phyloP scores from a whole-genome alignment of 2,113 vertebrate genomes.

The Gambusia holbrooki region DNA sequence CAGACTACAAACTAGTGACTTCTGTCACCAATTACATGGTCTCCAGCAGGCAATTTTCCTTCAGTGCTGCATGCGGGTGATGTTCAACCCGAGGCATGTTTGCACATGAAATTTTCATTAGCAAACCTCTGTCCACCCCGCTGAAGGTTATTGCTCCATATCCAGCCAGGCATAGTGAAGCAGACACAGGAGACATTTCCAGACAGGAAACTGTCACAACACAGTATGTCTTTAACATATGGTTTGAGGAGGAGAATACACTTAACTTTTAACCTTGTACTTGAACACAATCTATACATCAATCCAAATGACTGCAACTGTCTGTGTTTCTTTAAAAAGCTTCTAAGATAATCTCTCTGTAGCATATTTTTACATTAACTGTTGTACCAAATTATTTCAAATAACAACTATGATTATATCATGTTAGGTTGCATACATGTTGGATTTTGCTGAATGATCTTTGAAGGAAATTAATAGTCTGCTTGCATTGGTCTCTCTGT shows the following conservation, averaged over 20 bases:
- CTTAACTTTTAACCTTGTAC: constrained; percentile 26
- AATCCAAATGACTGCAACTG: constrained; percentile 4
- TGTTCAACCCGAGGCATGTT: constrained; percentile 27
- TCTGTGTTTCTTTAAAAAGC: neutral
- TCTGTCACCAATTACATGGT: constrained; percentile 13
- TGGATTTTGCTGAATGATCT: constrained; percentile 1
- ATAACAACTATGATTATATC: no score
- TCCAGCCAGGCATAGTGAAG: constrained; percentile 20
- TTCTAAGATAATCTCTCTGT: neutral
- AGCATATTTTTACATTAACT: no score
- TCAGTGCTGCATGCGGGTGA: neutral
- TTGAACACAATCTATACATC: constrained; percentile 38
- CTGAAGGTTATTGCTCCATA: constrained; percentile 37
- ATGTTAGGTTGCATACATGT: constrained; percentile 5
- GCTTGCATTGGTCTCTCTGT: constrained; percentile 41
- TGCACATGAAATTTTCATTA: constrained; percentile 63
- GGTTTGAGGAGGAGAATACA: constrained; percentile 10
- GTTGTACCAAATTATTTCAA: neutral
- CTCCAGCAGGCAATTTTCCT: constrained; percentile 1
- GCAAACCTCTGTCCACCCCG: constrained; percentile 11
- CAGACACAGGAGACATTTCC: constrained; percentile 26
- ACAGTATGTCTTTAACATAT: constrained; percentile 11
- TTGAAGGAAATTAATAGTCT: constrained; percentile 55
- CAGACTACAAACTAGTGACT: neutral
- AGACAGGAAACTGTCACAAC: constrained; percentile 4